Base-by-base conservation (phyloP, 2,113 vertebrate genomes). In the Amphiprion ocellaris region DNA sequence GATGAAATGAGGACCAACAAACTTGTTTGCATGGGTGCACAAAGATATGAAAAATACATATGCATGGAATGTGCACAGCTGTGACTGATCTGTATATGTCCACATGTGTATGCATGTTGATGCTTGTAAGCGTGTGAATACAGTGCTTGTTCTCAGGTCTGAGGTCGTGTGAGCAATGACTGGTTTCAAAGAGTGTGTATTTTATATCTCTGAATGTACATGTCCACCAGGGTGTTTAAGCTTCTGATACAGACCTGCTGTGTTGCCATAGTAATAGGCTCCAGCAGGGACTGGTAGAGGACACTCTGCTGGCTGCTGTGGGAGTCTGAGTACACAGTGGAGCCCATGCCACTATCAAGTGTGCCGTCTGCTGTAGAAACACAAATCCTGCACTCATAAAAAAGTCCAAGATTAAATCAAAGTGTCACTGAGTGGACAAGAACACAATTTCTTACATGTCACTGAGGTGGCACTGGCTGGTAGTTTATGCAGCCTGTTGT, bases 221-320 rank as follows among this genome's bases (percentile, higher is more conserved):
- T 44, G 39, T 81, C 61, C 68, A 81, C 46, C 77, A 93, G 64
- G 52, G 52, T 77, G 81, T 82, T 46, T 94, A 94, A 0, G 90
- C 92, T 85, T 93, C 71, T 0, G 2, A 95, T 97, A 89, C 96
- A 94, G 63, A 98, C 95, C 69, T 97, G 96, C 70, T 95, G 91
- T 7, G 84, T 91, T 67, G 95, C 87, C 15, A 96, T 91, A 12
- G 95, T 92, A 3, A 94, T 88, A 0, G 96, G 67, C 0, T 98
- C 97, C 0, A 94, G 93, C 49, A 97, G 89, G 1, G 97, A 96
- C 0, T 96, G 96, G 89, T 97, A 97, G 89, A 97, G 95, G 83
- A 95, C 95, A 1, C 96, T 97, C 63, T 96, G 97, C 93, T 98
- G 97, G 93, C 97, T 98, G 95, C 96, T 96, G 87, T 97, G 96